Base-by-base conservation (phyloP, 2,888 invertebrate genomes). In the Drosophila basisetae region DNA sequence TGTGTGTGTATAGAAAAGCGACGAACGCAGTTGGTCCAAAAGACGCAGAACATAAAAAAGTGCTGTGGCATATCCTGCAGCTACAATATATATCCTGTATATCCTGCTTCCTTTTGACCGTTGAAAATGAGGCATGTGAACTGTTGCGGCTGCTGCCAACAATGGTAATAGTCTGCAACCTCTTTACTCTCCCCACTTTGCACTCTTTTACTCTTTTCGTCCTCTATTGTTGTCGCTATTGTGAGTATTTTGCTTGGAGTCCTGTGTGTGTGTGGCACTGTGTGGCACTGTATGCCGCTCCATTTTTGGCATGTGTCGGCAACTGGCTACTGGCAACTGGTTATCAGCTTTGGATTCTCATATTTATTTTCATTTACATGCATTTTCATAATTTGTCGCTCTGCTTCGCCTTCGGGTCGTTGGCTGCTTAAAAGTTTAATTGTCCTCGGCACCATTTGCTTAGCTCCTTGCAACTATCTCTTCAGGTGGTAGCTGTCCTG, bases 311-410 rank as follows among this genome's bases (percentile, higher is more conserved):
- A 89, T 86, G 84, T 89, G 90, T 90, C 89, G 90, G 73, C 73
- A 71, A 67, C 72, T 67, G 90, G 73, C 73, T 68, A 67, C 71
- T 66, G 61, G 80, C 79, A 76, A 75, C 65, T 68, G 64, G 63
- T 55, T 79, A 68, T 55, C 64, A 75, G 55, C 61, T 72, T 69
- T 53, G 28, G 52, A 37, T 61, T 61, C 62, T 49, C 71, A 83
- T 84, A 68, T 88, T 90, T 90, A 88, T 90, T 74, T 88, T 78
- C 86, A 88, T 85, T 90, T 90, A 78, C 90, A 88, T 90, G 80
- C 75, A 80, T 70, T 73, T 82, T 76, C 86, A 73, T 88, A 80
- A 85, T 80, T 76, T 82, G 74, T 84, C 73, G 76, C 62, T 35
- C 16, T 37, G 25, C 22, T 30, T 55, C 31, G 35, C 31, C 16